Percentiles rank a stretch among this genome's conserved stretches.
phyloP scores from a whole-genome alignment of 2,888 invertebrate species.

The Amorpha juglandis region DNA sequence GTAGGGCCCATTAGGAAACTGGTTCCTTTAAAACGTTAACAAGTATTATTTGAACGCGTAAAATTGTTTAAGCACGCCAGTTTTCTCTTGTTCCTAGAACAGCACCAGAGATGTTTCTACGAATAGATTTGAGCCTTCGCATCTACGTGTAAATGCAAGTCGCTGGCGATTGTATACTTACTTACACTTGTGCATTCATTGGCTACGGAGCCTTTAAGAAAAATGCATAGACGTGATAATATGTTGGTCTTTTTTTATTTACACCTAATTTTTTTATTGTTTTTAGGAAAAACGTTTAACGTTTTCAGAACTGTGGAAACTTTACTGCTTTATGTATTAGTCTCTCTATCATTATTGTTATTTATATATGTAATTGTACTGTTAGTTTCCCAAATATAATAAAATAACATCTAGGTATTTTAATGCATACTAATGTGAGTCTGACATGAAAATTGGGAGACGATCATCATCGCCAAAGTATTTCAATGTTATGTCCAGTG shows the following conservation, averaged over 20 bases:
- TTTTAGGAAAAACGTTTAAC: no score
- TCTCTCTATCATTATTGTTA: no score
- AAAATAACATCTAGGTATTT: no score
- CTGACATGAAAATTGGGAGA: conserved; percentile 2
- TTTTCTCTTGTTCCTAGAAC: conserved; percentile 45
- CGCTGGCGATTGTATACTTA: not conserved
- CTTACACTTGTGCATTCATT: not conserved
- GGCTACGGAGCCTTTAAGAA: not conserved
- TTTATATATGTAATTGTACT: no score
- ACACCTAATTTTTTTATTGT: no score
- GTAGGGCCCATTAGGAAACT: conserved; percentile 29
- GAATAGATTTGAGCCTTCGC: not conserved
- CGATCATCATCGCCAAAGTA: conserved; percentile 4
- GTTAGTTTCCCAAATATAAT: no score
- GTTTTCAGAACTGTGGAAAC: no score
- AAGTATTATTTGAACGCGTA: conserved; percentile 40
- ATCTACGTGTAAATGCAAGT: not conserved
- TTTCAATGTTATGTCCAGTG: conserved; percentile 16
- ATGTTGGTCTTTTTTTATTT: no score
- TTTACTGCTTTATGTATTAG: no score
- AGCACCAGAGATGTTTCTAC: conserved; percentile 30
- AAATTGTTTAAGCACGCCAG: conserved; percentile 43
- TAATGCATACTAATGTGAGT: not conserved
- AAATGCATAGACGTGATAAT: no score
- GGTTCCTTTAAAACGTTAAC: conserved; percentile 32